Evolutionary conservation across 2,888 invertebrate genomes (phyloP).

Genomic region (Eledone cirrhosa): DNA sequence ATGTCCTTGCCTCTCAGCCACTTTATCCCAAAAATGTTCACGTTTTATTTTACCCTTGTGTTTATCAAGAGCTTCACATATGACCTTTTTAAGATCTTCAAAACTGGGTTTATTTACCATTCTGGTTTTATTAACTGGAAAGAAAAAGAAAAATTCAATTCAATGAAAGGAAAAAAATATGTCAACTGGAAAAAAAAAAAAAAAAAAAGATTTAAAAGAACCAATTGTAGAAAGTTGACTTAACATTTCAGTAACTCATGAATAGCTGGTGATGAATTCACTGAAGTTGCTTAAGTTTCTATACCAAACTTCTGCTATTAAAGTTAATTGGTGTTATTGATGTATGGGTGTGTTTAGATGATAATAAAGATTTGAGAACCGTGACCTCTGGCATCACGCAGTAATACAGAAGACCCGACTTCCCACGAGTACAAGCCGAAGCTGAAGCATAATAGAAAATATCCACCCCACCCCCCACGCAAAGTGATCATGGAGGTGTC

Average conservation of each 20-base stretch:
- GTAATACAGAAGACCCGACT: too few species aligned
- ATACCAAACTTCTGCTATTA: too few species aligned
- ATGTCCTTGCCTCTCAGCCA: background rate
- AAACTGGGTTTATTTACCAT: background rate
- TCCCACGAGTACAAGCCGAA: too few species aligned
- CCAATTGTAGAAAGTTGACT: background rate
- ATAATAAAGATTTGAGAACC: too few species aligned
- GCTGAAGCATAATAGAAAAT: too few species aligned
- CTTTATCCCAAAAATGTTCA: background rate
- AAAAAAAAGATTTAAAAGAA: background rate
- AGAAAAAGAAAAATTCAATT: background rate
- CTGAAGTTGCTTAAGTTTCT: too few species aligned
- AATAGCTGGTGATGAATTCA: background rate
- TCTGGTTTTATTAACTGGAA: background rate
- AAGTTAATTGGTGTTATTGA: too few species aligned
- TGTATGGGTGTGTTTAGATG: too few species aligned
- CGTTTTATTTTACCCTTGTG: background rate
- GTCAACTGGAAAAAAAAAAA: background rate
- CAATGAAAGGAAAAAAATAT: background rate
- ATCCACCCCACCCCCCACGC: too few species aligned
- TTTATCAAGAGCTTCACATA: background rate
- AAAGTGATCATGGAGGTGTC: too few species aligned
- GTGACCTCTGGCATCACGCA: too few species aligned
- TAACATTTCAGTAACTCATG: background rate
- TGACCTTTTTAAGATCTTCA: background rate